Percentiles rank a stretch among this genome's conserved stretches.
These are phyloP conservation scores for Elysia chlorotica DNA, from an alignment of 1,140 invertebrate species.

Conservation along the genomic window DNA sequence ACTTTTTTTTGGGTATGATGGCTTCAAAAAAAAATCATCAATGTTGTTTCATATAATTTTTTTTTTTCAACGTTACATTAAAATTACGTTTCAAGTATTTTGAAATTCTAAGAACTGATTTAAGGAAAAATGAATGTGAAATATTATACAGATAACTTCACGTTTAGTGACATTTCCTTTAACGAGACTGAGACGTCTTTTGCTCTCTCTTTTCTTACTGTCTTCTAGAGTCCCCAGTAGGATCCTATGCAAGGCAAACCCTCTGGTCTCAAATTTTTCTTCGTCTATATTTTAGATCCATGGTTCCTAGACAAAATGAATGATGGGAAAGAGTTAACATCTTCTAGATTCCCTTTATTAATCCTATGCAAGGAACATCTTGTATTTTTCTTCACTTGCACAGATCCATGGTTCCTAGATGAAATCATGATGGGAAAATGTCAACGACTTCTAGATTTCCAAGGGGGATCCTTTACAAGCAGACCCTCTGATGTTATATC, in stretches of 20 bases:
- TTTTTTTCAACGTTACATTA: background rate
- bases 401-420: too few relatives aligned
- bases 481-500: too few relatives aligned
- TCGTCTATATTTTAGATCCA: constrained; percentile 41
- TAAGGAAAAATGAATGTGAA: background rate
- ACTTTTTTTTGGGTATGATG: background rate
- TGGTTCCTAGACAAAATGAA: constrained; percentile 62
- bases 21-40: too few relatives aligned
- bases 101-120: background rate
- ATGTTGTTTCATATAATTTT: too few relatives aligned
- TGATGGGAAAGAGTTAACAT: constrained; percentile 17
- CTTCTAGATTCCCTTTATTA: too few relatives aligned
- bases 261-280: background rate
- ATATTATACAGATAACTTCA: background rate
- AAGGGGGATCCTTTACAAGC: too few relatives aligned
- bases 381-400: too few relatives aligned
- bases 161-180: background rate
- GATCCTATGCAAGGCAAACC: background rate
- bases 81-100: background rate
- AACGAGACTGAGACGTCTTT: background rate
- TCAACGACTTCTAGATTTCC: too few relatives aligned
- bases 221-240: background rate
- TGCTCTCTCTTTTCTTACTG: background rate
- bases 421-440: too few relatives aligned
- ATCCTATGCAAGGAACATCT: too few relatives aligned